phyloP scores from a whole-genome alignment of 2,888 invertebrate species.

The Pristionchus mayeri region DNA sequence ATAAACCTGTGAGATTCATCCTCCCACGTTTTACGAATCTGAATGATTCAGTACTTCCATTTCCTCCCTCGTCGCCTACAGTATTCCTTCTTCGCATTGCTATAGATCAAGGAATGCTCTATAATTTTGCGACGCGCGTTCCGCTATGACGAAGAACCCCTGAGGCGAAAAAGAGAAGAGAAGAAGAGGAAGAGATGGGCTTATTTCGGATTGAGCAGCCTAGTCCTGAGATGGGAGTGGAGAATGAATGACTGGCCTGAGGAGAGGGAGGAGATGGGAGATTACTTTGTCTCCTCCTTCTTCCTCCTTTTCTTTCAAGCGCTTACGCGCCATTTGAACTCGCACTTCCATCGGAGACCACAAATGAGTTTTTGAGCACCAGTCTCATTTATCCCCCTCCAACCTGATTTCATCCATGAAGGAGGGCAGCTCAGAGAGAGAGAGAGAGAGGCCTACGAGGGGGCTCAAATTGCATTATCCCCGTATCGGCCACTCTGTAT shows the following conservation, averaged over 20 bases:
- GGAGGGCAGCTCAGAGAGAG: background rate
- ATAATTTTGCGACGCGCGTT: background rate
- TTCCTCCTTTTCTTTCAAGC: background rate
- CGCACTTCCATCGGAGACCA: background rate
- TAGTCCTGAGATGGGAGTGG: slow-evolving; percentile 21
- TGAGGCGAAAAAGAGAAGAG: slow-evolving; percentile 26
- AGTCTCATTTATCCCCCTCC: background rate
- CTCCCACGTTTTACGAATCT: slow-evolving; percentile 8
- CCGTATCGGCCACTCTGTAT: slow-evolving; percentile 17
- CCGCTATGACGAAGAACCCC: slow-evolving; percentile 2
- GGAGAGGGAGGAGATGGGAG: background rate
- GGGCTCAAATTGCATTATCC: slow-evolving; percentile 41
- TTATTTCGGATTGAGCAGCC: slow-evolving; percentile 33
- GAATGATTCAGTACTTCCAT: background rate
- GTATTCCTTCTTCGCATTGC: too few species aligned
- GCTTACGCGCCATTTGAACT: slow-evolving; percentile 18
- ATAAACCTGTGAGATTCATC: background rate
- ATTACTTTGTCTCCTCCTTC: slow-evolving; percentile 17
- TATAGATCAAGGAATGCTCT: too few species aligned
- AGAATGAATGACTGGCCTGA: slow-evolving; percentile 13
- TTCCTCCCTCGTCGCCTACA: background rate
- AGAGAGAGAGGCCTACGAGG: slow-evolving; percentile 35
- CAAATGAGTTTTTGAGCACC: background rate
- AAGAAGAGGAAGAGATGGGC: slow-evolving; percentile 23
- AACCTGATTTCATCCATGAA: background rate